Conservation (phyloP, 1,140 invertebrate species). For the Teleogryllus occipitalis region DNA sequence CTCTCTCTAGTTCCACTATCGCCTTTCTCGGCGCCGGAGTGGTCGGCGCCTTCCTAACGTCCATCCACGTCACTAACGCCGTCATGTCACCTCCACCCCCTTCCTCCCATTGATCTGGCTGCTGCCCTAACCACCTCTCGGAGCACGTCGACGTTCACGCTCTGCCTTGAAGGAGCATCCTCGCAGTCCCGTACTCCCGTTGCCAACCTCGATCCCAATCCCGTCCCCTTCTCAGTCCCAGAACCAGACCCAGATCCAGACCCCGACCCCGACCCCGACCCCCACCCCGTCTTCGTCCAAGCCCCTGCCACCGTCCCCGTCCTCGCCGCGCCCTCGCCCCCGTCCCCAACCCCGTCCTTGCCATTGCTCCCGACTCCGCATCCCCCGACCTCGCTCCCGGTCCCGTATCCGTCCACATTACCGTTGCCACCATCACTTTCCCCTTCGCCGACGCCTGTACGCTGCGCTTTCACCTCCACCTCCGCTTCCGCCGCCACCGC, state of each 20-base stretch:
- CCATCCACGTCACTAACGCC: too few species aligned
- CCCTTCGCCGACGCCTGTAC: not conserved
- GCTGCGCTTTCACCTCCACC: constrained; percentile 23
- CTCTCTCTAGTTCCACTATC: too few species aligned
- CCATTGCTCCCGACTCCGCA: not conserved
- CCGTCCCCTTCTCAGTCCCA: too few species aligned
- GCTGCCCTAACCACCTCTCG: too few species aligned
- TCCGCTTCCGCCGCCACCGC: constrained; percentile 23
- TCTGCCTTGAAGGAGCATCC: too few species aligned
- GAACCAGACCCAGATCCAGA: constrained; percentile 39
- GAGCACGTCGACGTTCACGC: too few species aligned
- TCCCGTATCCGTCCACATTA: constrained; percentile 26
- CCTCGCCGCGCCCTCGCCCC: not conserved
- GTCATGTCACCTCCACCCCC: too few species aligned
- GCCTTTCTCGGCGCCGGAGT: too few species aligned
- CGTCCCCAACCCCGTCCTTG: not conserved
- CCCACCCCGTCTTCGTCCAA: constrained; percentile 38
- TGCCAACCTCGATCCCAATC: too few species aligned
- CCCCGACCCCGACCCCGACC: constrained; percentile 40
- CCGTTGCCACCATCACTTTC: constrained; percentile 29
- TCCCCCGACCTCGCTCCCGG: not conserved
- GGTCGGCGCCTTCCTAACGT: too few species aligned
- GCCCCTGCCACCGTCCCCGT: constrained; percentile 33
- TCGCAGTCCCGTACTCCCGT: too few species aligned
- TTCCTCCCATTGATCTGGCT: too few species aligned